phyloP scores from a whole-genome alignment of 2,113 vertebrate species.

The Heterotilapia buettikoferi region DNA sequence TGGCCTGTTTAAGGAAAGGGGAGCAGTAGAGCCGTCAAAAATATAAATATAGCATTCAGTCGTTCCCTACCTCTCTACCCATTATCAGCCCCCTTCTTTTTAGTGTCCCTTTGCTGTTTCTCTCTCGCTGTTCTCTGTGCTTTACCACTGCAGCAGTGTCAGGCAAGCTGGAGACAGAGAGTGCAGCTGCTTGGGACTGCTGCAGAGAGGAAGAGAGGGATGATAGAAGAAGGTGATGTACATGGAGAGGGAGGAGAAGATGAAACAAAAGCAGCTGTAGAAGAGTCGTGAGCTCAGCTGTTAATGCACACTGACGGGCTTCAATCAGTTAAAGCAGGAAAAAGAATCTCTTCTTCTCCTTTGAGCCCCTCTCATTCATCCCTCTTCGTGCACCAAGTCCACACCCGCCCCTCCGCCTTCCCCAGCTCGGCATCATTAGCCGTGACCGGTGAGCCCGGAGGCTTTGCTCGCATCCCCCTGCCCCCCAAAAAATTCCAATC shows the following conservation, averaged over 20 bases:
- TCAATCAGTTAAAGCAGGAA: neutral
- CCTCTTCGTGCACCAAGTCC: neutral
- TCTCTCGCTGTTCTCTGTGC: conserved; percentile 2
- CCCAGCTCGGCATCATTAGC: conserved; percentile 28
- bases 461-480: neutral
- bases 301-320: neutral
- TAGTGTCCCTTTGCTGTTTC: neutral
- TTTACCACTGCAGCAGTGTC: conserved; percentile 52
- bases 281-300: neutral
- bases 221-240: neutral
- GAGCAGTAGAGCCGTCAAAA: neutral
- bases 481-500: conserved; percentile 1
- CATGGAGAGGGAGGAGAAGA: neutral
- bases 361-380: neutral
- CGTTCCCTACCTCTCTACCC: neutral
- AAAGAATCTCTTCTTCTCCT: neutral
- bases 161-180: conserved; percentile 24
- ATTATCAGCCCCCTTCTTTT: neutral
- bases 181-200: conserved; percentile 31
- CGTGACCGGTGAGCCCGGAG: conserved; percentile 34
- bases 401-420: neutral
- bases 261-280: conserved; percentile 18
- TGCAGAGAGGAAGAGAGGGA: conserved; percentile 33
- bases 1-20: neutral
- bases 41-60: neutral